A percentile compares a stretch with the other conserved stretches of the same genome.
These are phyloP conservation scores for Polyodon spathula DNA, from an alignment of 2,113 vertebrate species.

Conservation along the genomic window DNA sequence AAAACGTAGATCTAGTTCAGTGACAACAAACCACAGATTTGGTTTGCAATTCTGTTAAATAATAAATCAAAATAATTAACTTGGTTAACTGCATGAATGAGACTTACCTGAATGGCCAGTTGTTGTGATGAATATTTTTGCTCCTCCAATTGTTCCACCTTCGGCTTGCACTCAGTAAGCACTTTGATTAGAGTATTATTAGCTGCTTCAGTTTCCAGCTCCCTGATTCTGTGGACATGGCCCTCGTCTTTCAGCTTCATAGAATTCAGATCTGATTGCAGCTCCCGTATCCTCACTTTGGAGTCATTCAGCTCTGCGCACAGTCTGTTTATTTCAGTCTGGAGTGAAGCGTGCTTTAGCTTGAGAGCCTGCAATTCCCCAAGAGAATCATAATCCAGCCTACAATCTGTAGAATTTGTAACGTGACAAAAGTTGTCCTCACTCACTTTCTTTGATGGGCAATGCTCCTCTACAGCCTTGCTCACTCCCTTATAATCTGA, in stretches of 20 bases:
- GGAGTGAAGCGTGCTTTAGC: constrained; percentile 17
- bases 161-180: constrained; percentile 32
- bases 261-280: constrained; percentile 2
- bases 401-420: neutral
- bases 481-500: too few relatives aligned
- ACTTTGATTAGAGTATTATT: constrained; percentile 26
- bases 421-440: neutral
- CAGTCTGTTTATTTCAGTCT: constrained; percentile 5
- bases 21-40: too few relatives aligned
- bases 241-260: neutral
- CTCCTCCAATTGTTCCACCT: constrained; percentile 36
- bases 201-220: neutral
- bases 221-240: constrained; percentile 7
- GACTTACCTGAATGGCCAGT: constrained; percentile 27
- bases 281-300: constrained; percentile 5
- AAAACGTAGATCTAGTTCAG: too few relatives aligned
- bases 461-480: too few relatives aligned
- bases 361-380: constrained; percentile 15
- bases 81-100: too few relatives aligned
- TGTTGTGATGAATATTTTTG: constrained; percentile 28
- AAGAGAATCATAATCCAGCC: constrained; percentile 2
- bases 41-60: too few relatives aligned
- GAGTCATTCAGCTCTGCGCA: constrained; percentile 15
- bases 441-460: neutral
- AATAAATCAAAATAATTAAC: neutral